Percentiles rank a stretch among this genome's conserved stretches.
Conservation (phyloP, 2,113 vertebrate genomes). For the Gorilla gorilla region DNA sequence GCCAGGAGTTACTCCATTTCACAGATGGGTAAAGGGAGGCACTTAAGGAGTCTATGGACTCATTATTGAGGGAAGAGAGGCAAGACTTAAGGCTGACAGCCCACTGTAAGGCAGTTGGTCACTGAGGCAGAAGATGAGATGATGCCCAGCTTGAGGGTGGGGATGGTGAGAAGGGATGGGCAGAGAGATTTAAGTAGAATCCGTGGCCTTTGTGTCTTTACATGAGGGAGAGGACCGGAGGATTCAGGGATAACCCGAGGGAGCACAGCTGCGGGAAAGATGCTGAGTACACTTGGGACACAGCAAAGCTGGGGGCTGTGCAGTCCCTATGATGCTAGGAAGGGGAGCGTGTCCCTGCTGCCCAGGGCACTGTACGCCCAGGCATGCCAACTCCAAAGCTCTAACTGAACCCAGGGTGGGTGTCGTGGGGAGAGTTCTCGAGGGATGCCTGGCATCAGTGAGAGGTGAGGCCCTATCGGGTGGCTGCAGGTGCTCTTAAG, state of each 20-base stretch:
- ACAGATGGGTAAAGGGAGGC: neutral
- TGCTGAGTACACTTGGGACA: neutral
- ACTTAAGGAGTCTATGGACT: neutral
- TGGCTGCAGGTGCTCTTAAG: neutral
- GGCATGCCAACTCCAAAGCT: neutral
- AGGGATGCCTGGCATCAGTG: neutral
- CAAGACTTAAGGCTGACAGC: neutral
- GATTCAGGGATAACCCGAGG: neutral
- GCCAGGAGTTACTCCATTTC: neutral
- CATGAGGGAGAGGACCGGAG: neutral
- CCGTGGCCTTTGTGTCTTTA: neutral
- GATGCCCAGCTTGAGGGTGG: neutral
- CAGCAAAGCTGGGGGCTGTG: neutral
- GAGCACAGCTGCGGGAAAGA: neutral
- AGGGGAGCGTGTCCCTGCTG: neutral
- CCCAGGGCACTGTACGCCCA: neutral
- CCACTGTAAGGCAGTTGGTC: neutral
- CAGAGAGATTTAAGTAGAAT: neutral
- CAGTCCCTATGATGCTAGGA: neutral
- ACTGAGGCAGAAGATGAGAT: neutral
- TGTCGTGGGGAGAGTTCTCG: neutral
- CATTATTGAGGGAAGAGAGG: neutral
- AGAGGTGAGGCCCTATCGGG: neutral
- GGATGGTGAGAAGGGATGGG: neutral
- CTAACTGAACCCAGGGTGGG: neutral